Evolutionary conservation across 1,140 invertebrate genomes (phyloP).

Genomic region (Dreissena rostriformis): DNA sequence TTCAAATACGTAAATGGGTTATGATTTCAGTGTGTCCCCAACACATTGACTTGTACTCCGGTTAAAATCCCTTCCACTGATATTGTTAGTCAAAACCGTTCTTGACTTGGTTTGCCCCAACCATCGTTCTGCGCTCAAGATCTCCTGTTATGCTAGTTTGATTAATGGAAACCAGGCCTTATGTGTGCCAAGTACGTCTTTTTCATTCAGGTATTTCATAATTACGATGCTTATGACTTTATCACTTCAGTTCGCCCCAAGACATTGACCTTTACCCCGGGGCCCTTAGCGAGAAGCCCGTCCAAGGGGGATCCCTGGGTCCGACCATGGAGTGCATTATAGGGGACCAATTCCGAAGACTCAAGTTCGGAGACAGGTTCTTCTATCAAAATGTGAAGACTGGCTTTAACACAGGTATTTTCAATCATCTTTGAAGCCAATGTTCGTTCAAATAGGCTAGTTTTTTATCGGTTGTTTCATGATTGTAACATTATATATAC

Average conservation of each 20-base stretch:
- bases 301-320: slow-evolving; percentile 91
- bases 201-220: too few species aligned
- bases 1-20: too few species aligned
- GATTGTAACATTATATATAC: neutral
- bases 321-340: slow-evolving; percentile 98
- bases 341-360: slow-evolving; percentile 94
- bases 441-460: neutral
- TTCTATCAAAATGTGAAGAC: slow-evolving; percentile 91
- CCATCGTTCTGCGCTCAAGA: too few species aligned
- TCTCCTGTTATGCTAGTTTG: too few species aligned
- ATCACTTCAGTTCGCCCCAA: slow-evolving; percentile 2
- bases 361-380: slow-evolving; percentile 95
- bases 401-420: neutral
- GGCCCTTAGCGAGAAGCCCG: slow-evolving; percentile 91
- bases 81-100: too few species aligned
- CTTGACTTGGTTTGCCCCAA: too few species aligned
- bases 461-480: neutral
- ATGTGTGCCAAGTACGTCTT: too few species aligned
- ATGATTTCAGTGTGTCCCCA: too few species aligned
- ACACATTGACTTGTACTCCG: too few species aligned
- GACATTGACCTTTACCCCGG: slow-evolving; percentile 48
- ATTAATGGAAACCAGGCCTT: too few species aligned
- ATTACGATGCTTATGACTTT: too few species aligned
- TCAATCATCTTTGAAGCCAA: neutral
- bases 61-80: too few species aligned